Base-by-base conservation (phyloP, 1,140 invertebrate genomes). In the Brevipalpus yothersi region DNA sequence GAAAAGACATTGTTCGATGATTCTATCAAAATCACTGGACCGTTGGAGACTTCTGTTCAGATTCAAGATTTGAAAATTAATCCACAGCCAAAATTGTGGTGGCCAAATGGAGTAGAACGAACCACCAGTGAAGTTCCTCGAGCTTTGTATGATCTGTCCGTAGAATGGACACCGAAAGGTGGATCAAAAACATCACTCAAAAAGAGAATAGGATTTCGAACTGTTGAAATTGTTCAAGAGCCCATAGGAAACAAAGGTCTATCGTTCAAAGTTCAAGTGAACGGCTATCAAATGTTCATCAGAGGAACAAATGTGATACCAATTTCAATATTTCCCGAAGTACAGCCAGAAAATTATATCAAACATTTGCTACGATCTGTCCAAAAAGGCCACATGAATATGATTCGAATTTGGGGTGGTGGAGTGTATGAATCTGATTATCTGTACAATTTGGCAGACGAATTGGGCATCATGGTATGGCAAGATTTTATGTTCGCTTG, bases 241-340 rank as follows among this genome's bases (percentile, higher is more conserved):
- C 21, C 53, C 8, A 13, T 11, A 19, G 45, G 10, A 12, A 42
- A 21, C 2, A 13, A 68, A 71, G 90, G 90, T 39, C 71, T 82
- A 1, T 81, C 80, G 13, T 97, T 96, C 71, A 89, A 85, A 66
- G 90, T 96, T 66, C 76, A 77, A 66, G 75, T 98, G 1, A 99
- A 98, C 71, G 81, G 77, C 0, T 67, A 83, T 5, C 79, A 84
- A 15, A 81, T 97, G n/a, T 99, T 95, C 69, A 81, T 88, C 63
- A 97, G 97, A 74, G 94, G 90, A 23, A 84, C 86, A 31, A 98
- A 98, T 72, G 78, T 41, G n/a, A 93, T 97, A 68, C 93, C 93
- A 1, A 77, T 82, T 0, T 80, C 87, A 69, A 79, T 90, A 62
- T 79, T 95, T 55, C 88, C 86, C 1, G 90, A 93, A 72, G 65